Base-by-base conservation (phyloP, 2,888 invertebrate species). In the Sinhomidia bicolor region DNA sequence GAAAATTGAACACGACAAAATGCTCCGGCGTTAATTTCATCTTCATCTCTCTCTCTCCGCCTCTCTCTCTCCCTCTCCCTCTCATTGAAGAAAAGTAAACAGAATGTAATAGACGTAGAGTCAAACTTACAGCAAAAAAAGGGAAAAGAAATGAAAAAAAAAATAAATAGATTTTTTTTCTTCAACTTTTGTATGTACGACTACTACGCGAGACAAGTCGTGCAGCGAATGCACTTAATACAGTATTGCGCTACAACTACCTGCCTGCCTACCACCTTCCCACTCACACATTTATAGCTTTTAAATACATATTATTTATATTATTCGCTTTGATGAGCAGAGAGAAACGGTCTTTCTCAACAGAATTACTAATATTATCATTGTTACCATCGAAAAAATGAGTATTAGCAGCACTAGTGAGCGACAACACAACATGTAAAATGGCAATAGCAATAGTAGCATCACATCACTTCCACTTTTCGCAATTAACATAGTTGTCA, bases 401-500 rank as follows among this genome's bases (percentile, higher is more conserved):
- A 82, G 68, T 60, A 71, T 3, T 5, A 36, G 36, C 36, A 7
- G 36, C 36, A 36, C 4, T 36, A 36, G 36, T 5, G 7, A 36
- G n/a, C n/a, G n/a, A 54, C 26, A n/a, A 26, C 62, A 79, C 17
- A 26, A 29, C n/a, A 44, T 2, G 62, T 62, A 29, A 47, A 47
- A 47, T 47, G 3, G 23, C 36, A 36, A 36, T 65, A 4, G 65
- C 62, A 41, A 54, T 78, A 29, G 44, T n/a, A n/a, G n/a, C 26
- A 68, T 47, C 23, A 81, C 81, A 68, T 71, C 74, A 83, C 83
- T 83, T 83, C 71, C 83, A 83, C 83, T 71, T 74, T 74, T 71
- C 74, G 83, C 74, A 83, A 83, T 83, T 83, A 84, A 84, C 76
- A 76, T 74, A 44, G 26, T 84, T 84, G 84, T 84, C 84, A 71